Percentiles rank a stretch among this genome's conserved stretches.
Evolutionary conservation across 2,113 vertebrate species (phyloP).

Genomic region (Scophthalmus maximus): DNA sequence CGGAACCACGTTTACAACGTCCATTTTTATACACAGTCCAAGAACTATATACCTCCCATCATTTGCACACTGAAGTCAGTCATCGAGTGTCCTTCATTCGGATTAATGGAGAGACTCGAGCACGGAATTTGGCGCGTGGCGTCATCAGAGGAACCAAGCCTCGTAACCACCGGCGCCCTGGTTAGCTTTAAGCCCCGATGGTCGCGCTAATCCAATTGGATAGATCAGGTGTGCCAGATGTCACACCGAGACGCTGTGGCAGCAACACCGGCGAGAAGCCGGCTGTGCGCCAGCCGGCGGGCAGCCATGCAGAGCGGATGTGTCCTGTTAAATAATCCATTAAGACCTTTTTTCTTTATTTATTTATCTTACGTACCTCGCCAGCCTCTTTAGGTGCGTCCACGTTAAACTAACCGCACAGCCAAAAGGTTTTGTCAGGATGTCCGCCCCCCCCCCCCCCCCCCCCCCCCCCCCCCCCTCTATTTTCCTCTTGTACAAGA

Average conservation of each 20-base stretch:
- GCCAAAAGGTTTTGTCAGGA: slow-evolving; percentile 41
- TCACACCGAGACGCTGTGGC: slow-evolving; percentile 58
- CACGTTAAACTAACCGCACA: slow-evolving; percentile 28
- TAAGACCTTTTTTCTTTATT: slow-evolving; percentile 38
- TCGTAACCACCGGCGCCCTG: slow-evolving; percentile 44
- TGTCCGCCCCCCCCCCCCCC: neutral
- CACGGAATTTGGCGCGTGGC: too few relatives aligned
- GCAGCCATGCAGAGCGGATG: slow-evolving; percentile 71
- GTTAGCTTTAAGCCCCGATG: slow-evolving; percentile 61
- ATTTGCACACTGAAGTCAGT: too few relatives aligned
- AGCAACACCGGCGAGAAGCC: slow-evolving; percentile 38
- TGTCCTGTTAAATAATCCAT: slow-evolving; percentile 80
- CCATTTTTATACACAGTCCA: too few relatives aligned
- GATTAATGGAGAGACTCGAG: too few relatives aligned
- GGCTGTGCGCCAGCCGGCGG: slow-evolving; percentile 63
- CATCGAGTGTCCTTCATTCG: too few relatives aligned
- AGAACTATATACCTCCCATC: too few relatives aligned
- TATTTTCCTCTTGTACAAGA: neutral
- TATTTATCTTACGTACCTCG: too few relatives aligned
- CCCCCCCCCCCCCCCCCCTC: neutral
- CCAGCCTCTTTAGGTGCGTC: slow-evolving; percentile 56
- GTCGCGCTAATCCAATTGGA: slow-evolving; percentile 77
- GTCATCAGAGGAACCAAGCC: neutral
- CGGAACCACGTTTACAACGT: too few relatives aligned
- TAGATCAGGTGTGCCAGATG: slow-evolving; percentile 78